A percentile compares a stretch with the other conserved stretches of the same genome.
These are phyloP conservation scores for Onychorhynchus coronatus DNA, from an alignment of 2,113 vertebrate species.

Conservation along the genomic window DNA sequence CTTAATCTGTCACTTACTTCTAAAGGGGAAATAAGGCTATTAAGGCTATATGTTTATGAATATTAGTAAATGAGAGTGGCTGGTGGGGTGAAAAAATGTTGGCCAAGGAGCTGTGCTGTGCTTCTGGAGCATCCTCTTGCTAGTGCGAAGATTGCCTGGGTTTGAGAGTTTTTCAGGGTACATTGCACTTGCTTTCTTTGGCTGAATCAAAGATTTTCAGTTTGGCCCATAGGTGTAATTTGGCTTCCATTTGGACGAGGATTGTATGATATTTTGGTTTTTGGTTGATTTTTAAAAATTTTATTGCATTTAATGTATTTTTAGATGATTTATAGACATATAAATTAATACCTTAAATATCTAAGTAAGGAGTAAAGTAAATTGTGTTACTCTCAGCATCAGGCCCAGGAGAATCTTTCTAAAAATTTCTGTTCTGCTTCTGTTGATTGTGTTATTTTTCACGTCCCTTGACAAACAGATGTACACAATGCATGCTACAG, in stretches of 20 bases:
- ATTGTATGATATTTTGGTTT: no score
- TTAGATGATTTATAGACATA: neutral
- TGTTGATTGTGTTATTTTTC: neutral
- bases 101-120: neutral
- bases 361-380: neutral
- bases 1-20: neutral
- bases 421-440: neutral
- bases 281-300: neutral
- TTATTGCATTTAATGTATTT: neutral
- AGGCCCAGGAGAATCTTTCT: neutral
- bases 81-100: neutral
- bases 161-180: neutral
- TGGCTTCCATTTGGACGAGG: neutral
- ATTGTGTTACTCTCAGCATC: neutral
- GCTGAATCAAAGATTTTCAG: neutral
- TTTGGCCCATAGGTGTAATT: neutral
- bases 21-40: neutral
- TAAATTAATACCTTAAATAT: neutral
- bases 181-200: neutral
- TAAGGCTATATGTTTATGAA: neutral
- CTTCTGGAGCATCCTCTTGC: neutral
- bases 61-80: neutral
- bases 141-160: neutral
- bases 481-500: neutral
- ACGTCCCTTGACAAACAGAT: neutral